Evolutionary conservation across 2,113 vertebrate genomes (phyloP).

Genomic region (Notarius lentiginosus): DNA sequence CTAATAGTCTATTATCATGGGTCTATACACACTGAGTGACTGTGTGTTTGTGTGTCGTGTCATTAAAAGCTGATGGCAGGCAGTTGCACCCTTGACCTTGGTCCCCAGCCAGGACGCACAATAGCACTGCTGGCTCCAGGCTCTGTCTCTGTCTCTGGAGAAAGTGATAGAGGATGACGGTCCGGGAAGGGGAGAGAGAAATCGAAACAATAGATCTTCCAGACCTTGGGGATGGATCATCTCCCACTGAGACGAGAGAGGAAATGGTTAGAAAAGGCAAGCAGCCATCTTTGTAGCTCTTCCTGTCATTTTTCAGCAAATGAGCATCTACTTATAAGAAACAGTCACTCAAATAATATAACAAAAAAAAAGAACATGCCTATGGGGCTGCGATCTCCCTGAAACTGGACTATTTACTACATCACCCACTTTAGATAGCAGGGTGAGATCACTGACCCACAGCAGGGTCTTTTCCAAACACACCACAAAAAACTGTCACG

Average conservation of each 20-base stretch:
- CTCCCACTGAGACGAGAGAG: neutral
- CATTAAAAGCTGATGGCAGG: constrained; percentile 18
- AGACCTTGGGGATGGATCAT: neutral
- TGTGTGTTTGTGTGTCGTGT: constrained; percentile 6
- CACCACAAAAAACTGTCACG: too few species aligned
- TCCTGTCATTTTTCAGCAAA: constrained; percentile 20
- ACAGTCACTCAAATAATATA: neutral
- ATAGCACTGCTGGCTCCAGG: constrained; percentile 52
- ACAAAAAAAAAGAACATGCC: neutral
- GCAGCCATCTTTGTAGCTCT: neutral
- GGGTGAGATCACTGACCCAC: neutral
- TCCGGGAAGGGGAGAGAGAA: neutral
- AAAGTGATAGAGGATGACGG: constrained; percentile 5
- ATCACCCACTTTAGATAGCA: neutral
- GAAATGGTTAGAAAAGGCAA: neutral
- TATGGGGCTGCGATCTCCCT: neutral
- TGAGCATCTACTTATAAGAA: neutral
- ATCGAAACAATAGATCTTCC: constrained; percentile 16
- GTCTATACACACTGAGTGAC: constrained; percentile 38
- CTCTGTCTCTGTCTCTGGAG: constrained; percentile 57
- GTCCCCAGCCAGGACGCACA: constrained; percentile 59
- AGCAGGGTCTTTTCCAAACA: neutral
- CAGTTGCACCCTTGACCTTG: constrained; percentile 59
- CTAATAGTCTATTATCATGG: constrained; percentile 4
- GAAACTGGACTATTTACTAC: neutral